These are phyloP conservation scores for Lucilia sericata DNA, from an alignment of 1,140 invertebrate species.

Conservation along the genomic window DNA sequence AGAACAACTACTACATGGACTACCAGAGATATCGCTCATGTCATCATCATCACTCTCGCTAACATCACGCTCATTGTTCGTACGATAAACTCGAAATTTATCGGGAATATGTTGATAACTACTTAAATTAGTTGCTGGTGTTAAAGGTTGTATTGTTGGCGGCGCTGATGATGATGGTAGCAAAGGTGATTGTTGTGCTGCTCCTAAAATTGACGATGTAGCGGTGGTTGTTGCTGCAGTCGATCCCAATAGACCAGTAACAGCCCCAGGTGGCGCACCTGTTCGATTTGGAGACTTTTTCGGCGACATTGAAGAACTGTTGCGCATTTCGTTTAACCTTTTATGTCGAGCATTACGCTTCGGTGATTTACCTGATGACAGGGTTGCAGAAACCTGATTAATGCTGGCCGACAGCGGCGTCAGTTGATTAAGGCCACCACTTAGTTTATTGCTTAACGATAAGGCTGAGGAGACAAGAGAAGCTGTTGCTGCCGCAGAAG, in stretches of 20 bases:
- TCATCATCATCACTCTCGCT: conserved; percentile 64
- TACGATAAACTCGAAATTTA: conserved; percentile 65
- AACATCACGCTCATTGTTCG: conserved; percentile 60
- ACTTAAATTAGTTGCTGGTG: conserved; percentile 51
- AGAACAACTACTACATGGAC: conserved; percentile 66
- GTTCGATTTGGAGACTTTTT: conserved; percentile 64
- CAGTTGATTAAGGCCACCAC: conserved; percentile 47
- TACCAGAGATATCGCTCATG: conserved; percentile 60
- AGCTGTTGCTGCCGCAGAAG: conserved; percentile 47
- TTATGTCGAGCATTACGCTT: conserved; percentile 62
- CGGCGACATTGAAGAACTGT: conserved; percentile 63
- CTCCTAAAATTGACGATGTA: background rate
- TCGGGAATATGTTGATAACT: conserved; percentile 65
- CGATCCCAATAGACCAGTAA: background rate
- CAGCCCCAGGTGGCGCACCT: conserved; percentile 36
- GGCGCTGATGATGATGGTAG: conserved; percentile 31
- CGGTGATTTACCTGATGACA: conserved; percentile 58
- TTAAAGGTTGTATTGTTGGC: conserved; percentile 36
- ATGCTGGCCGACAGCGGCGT: conserved; percentile 45
- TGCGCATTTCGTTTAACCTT: conserved; percentile 54
- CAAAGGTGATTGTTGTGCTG: background rate
- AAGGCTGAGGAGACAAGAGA: conserved; percentile 52
- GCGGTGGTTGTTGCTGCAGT: background rate
- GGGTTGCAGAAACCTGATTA: conserved; percentile 38
- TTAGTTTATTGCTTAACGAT: conserved; percentile 57